phyloP scores from a whole-genome alignment of 2,888 invertebrate genomes.

The Lathronympha strigana region DNA sequence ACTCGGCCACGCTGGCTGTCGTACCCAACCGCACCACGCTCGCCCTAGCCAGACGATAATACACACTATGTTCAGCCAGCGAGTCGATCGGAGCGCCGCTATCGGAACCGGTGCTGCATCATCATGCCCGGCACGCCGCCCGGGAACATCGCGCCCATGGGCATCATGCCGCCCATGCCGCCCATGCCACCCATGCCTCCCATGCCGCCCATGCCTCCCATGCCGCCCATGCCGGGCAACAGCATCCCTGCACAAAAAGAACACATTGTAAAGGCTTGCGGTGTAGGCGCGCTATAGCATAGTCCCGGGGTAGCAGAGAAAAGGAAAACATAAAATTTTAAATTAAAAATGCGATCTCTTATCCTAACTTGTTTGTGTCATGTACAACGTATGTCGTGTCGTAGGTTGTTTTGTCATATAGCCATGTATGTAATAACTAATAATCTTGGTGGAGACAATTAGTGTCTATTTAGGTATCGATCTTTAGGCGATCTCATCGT shows the following conservation, averaged over 20 bases:
- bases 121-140: conserved; percentile 77
- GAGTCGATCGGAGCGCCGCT: conserved; percentile 70
- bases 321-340: not conserved
- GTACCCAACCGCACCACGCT: conserved; percentile 11
- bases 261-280: conserved; percentile 37
- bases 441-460: no score
- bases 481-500: no score
- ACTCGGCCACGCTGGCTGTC: no score
- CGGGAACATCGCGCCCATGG: conserved; percentile 82
- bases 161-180: conserved; percentile 77
- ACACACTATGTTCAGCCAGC: conserved; percentile 48
- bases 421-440: no score
- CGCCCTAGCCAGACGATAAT: conserved; percentile 18
- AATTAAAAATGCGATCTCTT: not conserved
- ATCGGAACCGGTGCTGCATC: conserved; percentile 95
- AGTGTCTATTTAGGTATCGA: no score
- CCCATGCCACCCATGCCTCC: conserved; percentile 63
- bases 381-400: no score
- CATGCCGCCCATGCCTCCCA: conserved; percentile 66
- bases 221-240: conserved; percentile 70
- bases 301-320: conserved; percentile 53
- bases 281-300: conserved; percentile 53
- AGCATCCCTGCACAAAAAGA: conserved; percentile 74
- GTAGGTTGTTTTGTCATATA: not conserved
- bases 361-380: not conserved